Evolutionary conservation across 2,797 vertebrate species (phyloP), one percentile per base, ranked within the genome.

Genomic region (Lutra lutra): DNA sequence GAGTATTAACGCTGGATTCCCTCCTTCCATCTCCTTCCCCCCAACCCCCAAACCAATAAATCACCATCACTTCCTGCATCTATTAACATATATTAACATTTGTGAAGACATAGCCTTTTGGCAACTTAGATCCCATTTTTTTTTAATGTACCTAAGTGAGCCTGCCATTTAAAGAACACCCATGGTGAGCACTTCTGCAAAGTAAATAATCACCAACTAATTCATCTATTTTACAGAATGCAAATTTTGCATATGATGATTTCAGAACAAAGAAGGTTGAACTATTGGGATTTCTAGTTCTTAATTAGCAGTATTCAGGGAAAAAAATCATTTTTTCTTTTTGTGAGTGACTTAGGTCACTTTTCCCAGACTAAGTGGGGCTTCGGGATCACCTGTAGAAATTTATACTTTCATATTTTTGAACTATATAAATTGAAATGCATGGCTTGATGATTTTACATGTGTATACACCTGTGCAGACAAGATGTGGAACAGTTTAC

Each of bases 171-270:
- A 86, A 72, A 95, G 84, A 84, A 89, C 43, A 70, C 89, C 86
- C 51, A 20, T 0, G 0, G 89, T 0, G 79, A 54, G 32, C 8
- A 14, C 32, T 96, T 95, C 78, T 60, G 70, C 93, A 95, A 80
- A 93, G 93, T 43, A 95, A 89, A 90, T 94, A 89, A 97, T 93
- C 85, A 89, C 73, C 84, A 64, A 35, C 51, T 66, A 96, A 95
- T 93, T 92, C 40, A 14, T 83, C 35, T 89, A 51, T 77, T 94
- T 96, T 96, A 78, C 38, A 85, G 73, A 96, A 91, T 58, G 54
- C 4, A 17, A 43, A 85, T 89, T 95, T 93, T 93, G 83, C 78
- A 77, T 25, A 66, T 93, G 95, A 78, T 38, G 12, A 70, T 86
- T 94, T 94, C 83, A 91, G 91, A 96, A 94, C 86, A 93, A 93